phyloP scores from a whole-genome alignment of 2,797 vertebrate species.

The Chaetodon trifasciatus region DNA sequence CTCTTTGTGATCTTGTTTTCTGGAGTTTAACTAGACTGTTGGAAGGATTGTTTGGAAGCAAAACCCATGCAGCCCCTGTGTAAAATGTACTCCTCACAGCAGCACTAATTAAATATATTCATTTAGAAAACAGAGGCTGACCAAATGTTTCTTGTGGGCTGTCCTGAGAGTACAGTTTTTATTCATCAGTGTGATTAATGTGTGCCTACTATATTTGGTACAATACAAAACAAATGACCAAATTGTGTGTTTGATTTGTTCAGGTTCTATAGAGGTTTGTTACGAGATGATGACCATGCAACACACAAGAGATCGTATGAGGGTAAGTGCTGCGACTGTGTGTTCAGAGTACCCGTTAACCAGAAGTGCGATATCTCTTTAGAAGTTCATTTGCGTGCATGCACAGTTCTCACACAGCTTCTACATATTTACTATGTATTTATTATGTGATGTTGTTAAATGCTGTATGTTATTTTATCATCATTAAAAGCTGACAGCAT shows the following conservation, averaged over 20 bases:
- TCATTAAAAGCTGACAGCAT: background rate
- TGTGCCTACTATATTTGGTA: background rate
- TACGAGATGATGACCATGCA: slow-evolving; percentile 78
- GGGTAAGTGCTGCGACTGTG: slow-evolving; percentile 46
- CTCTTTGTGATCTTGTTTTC: background rate
- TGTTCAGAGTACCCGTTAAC: background rate
- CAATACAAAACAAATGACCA: background rate
- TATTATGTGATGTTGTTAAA: background rate
- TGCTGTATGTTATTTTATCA: background rate
- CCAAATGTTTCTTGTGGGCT: background rate
- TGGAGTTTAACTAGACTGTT: background rate
- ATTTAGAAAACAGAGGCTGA: background rate
- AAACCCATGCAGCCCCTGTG: background rate
- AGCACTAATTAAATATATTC: background rate
- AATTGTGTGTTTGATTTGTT: slow-evolving; percentile 9
- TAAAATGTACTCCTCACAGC: background rate
- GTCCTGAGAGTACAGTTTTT: background rate
- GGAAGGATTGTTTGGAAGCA: background rate
- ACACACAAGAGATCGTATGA: slow-evolving; percentile 29
- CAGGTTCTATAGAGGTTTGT: slow-evolving; percentile 55
- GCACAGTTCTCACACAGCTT: background rate
- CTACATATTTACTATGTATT: background rate
- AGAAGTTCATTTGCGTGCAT: background rate
- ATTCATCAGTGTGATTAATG: too few relatives aligned
- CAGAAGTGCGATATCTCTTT: background rate